phyloP scores from a whole-genome alignment of 2,888 invertebrate genomes.

The Pandemis heparana region DNA sequence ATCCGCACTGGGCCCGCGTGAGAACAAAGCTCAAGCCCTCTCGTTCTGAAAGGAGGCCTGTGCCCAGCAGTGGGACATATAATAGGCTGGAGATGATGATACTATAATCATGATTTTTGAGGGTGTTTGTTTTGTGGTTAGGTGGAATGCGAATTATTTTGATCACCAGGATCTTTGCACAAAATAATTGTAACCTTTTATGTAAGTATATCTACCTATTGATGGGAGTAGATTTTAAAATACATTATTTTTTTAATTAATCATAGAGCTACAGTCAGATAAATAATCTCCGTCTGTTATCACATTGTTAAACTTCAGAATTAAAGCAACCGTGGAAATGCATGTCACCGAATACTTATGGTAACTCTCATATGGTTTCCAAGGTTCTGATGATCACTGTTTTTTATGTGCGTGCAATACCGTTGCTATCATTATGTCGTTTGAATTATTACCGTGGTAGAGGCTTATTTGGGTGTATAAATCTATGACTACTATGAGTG shows the following conservation, averaged over 20 bases:
- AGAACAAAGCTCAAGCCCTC: too few species aligned
- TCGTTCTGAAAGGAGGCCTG: too few species aligned
- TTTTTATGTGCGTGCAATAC: background rate
- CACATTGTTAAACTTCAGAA: background rate
- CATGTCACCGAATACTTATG: constrained; percentile 13
- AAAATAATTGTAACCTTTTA: too few species aligned
- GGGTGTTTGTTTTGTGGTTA: too few species aligned
- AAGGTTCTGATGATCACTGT: background rate
- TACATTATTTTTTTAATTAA: background rate
- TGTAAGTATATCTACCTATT: too few species aligned
- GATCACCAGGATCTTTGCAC: too few species aligned
- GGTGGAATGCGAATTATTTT: too few species aligned
- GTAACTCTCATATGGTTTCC: background rate
- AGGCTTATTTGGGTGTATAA: constrained; percentile 24
- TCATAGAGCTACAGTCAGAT: background rate
- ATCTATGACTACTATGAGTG: background rate
- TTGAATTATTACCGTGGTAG: constrained; percentile 22
- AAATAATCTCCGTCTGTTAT: constrained; percentile 1
- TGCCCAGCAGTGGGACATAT: too few species aligned
- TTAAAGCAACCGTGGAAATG: background rate
- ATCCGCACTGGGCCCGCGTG: too few species aligned
- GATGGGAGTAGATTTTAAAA: background rate
- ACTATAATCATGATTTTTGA: too few species aligned
- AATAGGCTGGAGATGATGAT: too few species aligned
- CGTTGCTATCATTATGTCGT: background rate